phyloP scores from a whole-genome alignment of 2,113 vertebrate genomes.

The Eclectus roratus region DNA sequence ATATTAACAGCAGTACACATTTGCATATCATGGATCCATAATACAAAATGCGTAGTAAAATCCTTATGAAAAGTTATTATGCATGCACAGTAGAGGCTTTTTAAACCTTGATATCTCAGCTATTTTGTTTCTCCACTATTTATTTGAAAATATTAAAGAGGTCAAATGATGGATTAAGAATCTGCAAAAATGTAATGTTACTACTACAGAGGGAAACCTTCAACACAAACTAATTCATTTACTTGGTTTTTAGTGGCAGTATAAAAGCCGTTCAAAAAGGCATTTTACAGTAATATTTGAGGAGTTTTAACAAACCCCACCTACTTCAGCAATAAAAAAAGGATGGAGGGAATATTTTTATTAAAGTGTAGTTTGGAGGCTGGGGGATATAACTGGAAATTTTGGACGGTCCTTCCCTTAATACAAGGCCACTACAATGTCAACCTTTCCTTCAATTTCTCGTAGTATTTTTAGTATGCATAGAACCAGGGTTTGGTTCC shows the following conservation, averaged over 20 bases:
- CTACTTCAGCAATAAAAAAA: not conserved
- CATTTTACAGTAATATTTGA: not conserved
- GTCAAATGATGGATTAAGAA: conserved; percentile 51
- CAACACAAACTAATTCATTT: not conserved
- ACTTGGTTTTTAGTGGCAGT: not conserved
- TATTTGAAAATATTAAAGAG: conserved; percentile 65
- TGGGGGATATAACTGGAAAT: not conserved
- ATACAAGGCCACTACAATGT: not conserved
- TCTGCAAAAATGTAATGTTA: conserved; percentile 47
- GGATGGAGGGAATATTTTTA: not conserved
- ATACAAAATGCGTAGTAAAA: conserved; percentile 45
- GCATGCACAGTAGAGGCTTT: conserved; percentile 56
- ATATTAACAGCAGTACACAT: conserved; percentile 59
- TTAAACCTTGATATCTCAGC: conserved; percentile 62
- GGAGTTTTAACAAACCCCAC: not conserved
- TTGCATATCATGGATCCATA: conserved; percentile 58
- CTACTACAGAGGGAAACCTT: conserved; percentile 26
- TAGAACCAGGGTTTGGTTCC: not conserved
- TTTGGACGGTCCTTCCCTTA: not conserved
- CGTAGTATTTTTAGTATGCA: not conserved
- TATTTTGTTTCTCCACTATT: conserved; percentile 57
- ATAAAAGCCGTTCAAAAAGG: not conserved
- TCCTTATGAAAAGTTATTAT: conserved; percentile 60
- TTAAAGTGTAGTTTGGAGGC: not conserved
- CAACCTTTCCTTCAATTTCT: not conserved